Evolutionary conservation across 1,140 invertebrate genomes (phyloP).

Genomic region (Brachionus calyciflorus): DNA sequence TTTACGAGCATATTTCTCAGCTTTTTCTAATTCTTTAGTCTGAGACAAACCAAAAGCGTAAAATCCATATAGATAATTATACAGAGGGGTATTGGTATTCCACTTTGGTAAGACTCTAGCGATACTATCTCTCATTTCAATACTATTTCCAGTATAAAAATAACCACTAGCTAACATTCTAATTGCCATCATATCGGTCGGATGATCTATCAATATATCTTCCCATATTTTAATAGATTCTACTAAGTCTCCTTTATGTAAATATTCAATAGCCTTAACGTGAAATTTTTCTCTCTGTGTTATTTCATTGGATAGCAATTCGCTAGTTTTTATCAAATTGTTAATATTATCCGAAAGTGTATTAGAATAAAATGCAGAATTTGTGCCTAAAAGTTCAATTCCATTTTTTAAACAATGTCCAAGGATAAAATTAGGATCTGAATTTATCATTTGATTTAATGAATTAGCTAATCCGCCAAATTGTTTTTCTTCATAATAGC

Average conservation of each 20-base stretch:
- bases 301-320: not conserved
- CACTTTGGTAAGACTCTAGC: conserved; percentile 62
- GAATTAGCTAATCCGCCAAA: conserved; percentile 50
- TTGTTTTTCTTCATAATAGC: conserved; percentile 50
- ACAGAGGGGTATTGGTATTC: conserved; percentile 59
- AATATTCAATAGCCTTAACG: not conserved
- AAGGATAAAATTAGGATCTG: conserved; percentile 65
- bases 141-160: conserved; percentile 63
- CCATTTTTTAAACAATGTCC: conserved; percentile 61
- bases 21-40: conserved; percentile 61
- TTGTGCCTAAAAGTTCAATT: conserved; percentile 61
- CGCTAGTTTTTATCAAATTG: not conserved
- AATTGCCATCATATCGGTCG: conserved; percentile 64
- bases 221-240: conserved; percentile 63
- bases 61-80: conserved; percentile 65
- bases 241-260: not conserved
- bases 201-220: conserved; percentile 61
- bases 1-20: conserved; percentile 60
- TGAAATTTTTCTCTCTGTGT: conserved; percentile 9
- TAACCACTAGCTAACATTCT: conserved; percentile 65
- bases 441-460: conserved; percentile 56
- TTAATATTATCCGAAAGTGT: not conserved
- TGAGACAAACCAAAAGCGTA: conserved; percentile 66
- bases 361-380: conserved; percentile 42
- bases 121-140: conserved; percentile 62